Percentiles rank a stretch among this genome's conserved stretches.
Evolutionary conservation across 92 coral and sea anemone genomes (phyloP).

Genomic region (Epizoanthus scotinus): DNA sequence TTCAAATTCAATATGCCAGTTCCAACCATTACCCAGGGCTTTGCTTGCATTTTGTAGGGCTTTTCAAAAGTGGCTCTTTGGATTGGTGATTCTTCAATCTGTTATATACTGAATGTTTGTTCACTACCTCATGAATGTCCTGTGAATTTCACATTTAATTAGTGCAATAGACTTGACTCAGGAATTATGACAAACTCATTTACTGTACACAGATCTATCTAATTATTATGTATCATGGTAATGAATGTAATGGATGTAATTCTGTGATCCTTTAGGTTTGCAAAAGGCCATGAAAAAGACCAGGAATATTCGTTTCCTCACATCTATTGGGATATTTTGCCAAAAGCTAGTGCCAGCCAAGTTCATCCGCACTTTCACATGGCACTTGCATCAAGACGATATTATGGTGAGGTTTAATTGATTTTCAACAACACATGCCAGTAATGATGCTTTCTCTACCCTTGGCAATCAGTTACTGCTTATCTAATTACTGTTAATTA

Average conservation of each 20-base stretch:
- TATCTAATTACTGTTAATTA: too few relatives aligned
- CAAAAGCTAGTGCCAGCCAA: constrained; percentile 97
- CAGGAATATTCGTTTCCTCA: constrained; percentile 71
- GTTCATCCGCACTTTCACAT: constrained; percentile 93
- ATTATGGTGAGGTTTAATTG: constrained; percentile 67
- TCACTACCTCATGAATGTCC: constrained; percentile 28
- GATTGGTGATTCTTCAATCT: constrained; percentile 37
- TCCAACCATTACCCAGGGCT: constrained; percentile 32
- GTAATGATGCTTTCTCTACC: too few relatives aligned
- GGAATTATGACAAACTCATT: too few relatives aligned
- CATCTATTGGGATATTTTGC: constrained; percentile 88
- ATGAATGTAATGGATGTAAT: background rate
- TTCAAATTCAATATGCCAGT: constrained; percentile 31
- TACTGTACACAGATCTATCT: too few relatives aligned
- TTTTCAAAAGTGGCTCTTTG: constrained; percentile 37
- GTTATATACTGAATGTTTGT: constrained; percentile 36
- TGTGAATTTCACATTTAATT: too few relatives aligned
- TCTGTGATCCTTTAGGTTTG: constrained; percentile 62
- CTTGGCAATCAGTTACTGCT: too few relatives aligned
- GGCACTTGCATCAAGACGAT: constrained; percentile 78
- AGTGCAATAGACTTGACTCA: too few relatives aligned
- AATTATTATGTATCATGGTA: background rate
- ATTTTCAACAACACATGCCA: background rate
- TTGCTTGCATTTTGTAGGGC: constrained; percentile 11
- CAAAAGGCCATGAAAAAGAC: constrained; percentile 70